A percentile compares a stretch with the other conserved stretches of the same genome.
phyloP scores from a whole-genome alignment of 2,797 vertebrate species.

The Tapirus indicus region DNA sequence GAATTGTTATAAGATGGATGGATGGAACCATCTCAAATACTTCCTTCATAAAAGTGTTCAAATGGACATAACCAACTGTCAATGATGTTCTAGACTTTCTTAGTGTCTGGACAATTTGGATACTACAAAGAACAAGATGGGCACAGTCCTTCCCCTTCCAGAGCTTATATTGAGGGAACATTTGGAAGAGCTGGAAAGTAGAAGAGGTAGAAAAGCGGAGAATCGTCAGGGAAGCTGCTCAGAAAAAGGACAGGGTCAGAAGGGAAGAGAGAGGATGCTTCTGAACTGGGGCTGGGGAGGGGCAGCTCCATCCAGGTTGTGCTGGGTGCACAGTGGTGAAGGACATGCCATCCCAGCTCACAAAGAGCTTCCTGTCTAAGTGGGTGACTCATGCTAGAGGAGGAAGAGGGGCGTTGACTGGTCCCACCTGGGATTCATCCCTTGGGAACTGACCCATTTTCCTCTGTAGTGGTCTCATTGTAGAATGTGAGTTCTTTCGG shows the following conservation, averaged over 20 bases:
- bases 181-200: neutral
- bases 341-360: neutral
- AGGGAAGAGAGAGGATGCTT: neutral
- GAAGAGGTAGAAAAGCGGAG: neutral
- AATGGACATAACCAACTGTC: neutral
- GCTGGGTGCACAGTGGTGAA: neutral
- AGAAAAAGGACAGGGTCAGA: neutral
- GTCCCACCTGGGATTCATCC: neutral
- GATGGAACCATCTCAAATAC: neutral
- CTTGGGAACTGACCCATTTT: neutral
- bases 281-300: neutral
- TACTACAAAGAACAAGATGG: neutral
- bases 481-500: neutral
- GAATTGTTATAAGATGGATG: neutral
- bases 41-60: neutral
- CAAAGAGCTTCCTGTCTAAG: neutral
- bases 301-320: neutral
- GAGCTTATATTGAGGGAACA: neutral
- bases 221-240: neutral
- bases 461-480: neutral
- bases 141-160: neutral
- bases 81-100: neutral
- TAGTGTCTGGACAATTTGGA: neutral
- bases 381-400: too few relatives aligned
- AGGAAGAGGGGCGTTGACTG: fast-evolving